Base-by-base conservation (phyloP, 1,140 invertebrate genomes). In the Drosophila mayri region DNA sequence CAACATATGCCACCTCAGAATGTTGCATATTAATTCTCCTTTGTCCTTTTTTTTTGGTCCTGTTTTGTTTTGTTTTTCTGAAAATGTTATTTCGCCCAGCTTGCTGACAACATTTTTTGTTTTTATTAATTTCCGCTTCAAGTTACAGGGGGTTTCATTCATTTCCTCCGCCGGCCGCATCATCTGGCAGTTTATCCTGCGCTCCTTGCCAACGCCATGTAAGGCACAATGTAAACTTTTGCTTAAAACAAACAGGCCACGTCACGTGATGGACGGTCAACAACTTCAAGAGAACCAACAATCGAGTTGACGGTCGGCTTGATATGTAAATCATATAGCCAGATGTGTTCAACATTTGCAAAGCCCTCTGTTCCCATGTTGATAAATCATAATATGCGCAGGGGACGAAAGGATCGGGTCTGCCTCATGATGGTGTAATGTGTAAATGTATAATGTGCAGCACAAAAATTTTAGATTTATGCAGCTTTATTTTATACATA, bases 221-320 rank as follows among this genome's bases (percentile, higher is more conserved):
- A 54, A 54, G 37, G 50, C 25, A 62, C 25, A 62, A 67, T 67
- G 73, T 46, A 80, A 84, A 83, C 52, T 84, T 84, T 84, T 76
- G 81, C 83, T 85, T 85, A 65, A 76, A 84, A 80, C 81, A 84
- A 85, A 85, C 81, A 79, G 63, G 70, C 57, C 40, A 79, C 81
- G 50, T 84, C 81, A 62, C 50, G 67, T 84, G 81, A 84, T 85
- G 81, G 81, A 84, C 81, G 77, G 65, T 85, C 81, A 82, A 83
- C 79, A 82, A 82, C 76, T 81, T 73, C 76, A 71, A 54, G 57
- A 77, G 54, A 32, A 73, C 63, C 50, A 77, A 38, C 65, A 81
- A 40, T 43, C 44, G 32, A 57, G 68, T 50, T 72, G 70, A 78
- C 75, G 58, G 78, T 80, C 68, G 77, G 66, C 58, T 73, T 81